Evolutionary conservation across 2,888 invertebrate species (phyloP).

Genomic region (Catocala sponsa): DNA sequence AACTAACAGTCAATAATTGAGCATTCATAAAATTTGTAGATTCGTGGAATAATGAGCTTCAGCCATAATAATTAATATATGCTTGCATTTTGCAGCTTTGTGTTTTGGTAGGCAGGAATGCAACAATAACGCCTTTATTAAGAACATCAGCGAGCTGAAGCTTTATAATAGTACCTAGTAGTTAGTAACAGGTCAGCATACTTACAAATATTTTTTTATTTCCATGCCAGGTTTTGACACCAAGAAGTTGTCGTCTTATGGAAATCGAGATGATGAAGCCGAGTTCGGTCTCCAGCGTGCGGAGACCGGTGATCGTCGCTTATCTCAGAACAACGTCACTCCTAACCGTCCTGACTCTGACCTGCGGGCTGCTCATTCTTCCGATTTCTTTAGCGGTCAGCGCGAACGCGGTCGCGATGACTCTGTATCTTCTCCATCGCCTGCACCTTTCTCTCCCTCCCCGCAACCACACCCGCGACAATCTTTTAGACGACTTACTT

Average conservation of each 20-base stretch:
- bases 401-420: conserved; percentile 83
- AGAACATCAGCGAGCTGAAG: conserved; percentile 22
- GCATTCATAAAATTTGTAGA: neutral
- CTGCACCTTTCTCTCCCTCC: conserved; percentile 61
- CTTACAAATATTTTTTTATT: conserved; percentile 16
- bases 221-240: conserved; percentile 88
- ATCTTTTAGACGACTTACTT: conserved; percentile 75
- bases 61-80: conserved; percentile 48
- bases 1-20: neutral
- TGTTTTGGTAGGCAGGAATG: conserved; percentile 14
- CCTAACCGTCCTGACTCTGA: conserved; percentile 84
- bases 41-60: conserved; percentile 49
- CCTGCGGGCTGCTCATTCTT: conserved; percentile 91
- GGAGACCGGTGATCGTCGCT: conserved; percentile 89
- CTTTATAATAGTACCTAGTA: conserved; percentile 19
- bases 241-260: conserved; percentile 86
- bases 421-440: conserved; percentile 42
- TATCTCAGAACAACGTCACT: conserved; percentile 66
- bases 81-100: conserved; percentile 57
- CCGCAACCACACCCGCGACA: conserved; percentile 58
- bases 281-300: conserved; percentile 92
- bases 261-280: conserved; percentile 90
- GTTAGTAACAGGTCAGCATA: too few species aligned
- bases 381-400: conserved; percentile 91
- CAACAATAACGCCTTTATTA: conserved; percentile 19